Evolutionary conservation across 1,140 invertebrate genomes (phyloP), one percentile per base, ranked within the genome.

Genomic region (Magallana ariakensis): DNA sequence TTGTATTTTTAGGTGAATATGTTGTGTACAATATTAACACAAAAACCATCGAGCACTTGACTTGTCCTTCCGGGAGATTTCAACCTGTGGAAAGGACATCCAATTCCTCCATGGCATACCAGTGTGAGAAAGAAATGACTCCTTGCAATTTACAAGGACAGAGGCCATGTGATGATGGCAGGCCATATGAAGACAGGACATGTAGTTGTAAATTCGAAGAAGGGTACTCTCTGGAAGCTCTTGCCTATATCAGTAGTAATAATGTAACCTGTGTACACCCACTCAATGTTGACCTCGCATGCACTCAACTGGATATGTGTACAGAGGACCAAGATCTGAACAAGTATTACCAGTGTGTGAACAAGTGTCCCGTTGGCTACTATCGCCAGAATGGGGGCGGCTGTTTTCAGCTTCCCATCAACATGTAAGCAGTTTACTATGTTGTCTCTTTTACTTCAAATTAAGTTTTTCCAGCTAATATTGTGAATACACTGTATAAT

Each of bases 151-250:
- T 2, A 8, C 16, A 55, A 26, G 80, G 80, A 22, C 16, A 82
- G 15, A 10, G 6, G 0, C 46, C 5, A 15, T 82, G 80, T 82
- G 80, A 82, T 16, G 7, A 55, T 54, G 80, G 80, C 1, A 16
- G 33, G 6, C 8, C 80, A 0, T 9, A 55, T 8, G 13, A 54
- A 53, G 80, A 82, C 55, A 16, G 80, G 6, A 56, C 46, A 3
- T 82, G 80, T 82, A 8, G 80, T 4, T 82, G 80, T 56, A 19
- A 82, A n/a, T 82, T 54, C 19, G 15, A 16, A 56, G 22, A n/a
- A 11, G 80, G 80, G 0, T 82, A 82, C 80, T 10, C 16, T 10
- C 16, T 82, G 7, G 53, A 82, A 26, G 53, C 46, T 54, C n/a
- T 82, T 10, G 46, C 46, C 9, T 8, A 55, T n/a, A 26, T 54